Base-by-base conservation (phyloP, 2,113 vertebrate species). In the Sebastes schlegelii region DNA sequence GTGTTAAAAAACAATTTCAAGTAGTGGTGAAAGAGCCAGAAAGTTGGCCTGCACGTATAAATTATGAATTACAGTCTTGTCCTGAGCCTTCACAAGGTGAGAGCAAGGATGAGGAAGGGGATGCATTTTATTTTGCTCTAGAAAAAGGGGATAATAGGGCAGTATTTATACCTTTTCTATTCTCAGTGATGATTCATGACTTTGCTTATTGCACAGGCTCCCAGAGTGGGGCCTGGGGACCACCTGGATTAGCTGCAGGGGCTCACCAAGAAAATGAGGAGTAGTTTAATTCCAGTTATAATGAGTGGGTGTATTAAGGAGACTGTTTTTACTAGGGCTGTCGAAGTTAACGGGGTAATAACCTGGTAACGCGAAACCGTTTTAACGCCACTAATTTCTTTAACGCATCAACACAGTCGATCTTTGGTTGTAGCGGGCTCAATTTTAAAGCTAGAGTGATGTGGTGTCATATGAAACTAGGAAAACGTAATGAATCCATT, bases 31-130 rank as follows among this genome's bases (percentile, higher is more conserved):
- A 89, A 88, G 61, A 85, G 66, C 42, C 42, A 83, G 61, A 87
- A 88, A 86, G 75, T 89, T 92, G 80, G 71, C 66, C 87, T 61
- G 73, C 54, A 12, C 70, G 14, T 81, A 64, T 91, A 80, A 90
- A 94, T 92, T 84, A 91, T 90, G 46, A 84, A 90, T 86, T 40
- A 82, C 80, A 74, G 73, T 63, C 68, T 82, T 82, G 79, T 86
- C 75, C 88, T 46, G 78, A 79, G 85, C 34, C 54, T 67, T 84
- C 71, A 74, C 83, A 87, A 90, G 69, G 89, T 88, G 86, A 86
- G 74, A 79, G 60, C 84, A 87, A 88, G 74, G 70, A 80, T 83
- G 82, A 48, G 6, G 21, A 17, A 23, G 16, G 76, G 55, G 19
- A 69, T 77, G 52, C 43, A 34, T 80, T 85, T 69, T 77, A 51